Evolutionary conservation across 1,140 invertebrate species (phyloP).

Genomic region (Aphelinus certus): DNA sequence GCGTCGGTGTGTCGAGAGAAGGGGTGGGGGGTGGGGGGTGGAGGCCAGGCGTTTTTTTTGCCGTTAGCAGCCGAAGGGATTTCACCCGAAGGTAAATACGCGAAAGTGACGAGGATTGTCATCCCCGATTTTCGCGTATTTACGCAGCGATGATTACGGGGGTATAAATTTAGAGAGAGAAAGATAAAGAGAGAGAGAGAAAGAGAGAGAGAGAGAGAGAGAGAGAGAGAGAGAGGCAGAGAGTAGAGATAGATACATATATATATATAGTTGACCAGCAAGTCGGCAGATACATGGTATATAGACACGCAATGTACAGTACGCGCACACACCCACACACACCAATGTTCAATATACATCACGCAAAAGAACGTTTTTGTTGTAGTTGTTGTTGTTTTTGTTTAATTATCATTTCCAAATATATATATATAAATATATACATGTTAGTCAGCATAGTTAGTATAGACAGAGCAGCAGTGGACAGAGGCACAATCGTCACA

Average conservation of each 20-base stretch:
- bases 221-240: slow-evolving; percentile 21
- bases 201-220: slow-evolving; percentile 17
- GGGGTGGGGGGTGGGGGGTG: neutral
- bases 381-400: neutral
- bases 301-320: slow-evolving; percentile 42
- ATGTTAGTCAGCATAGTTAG: slow-evolving; percentile 52
- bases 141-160: too few relatives aligned
- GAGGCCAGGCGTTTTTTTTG: too few relatives aligned
- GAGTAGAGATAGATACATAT: slow-evolving; percentile 37
- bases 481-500: slow-evolving; percentile 66
- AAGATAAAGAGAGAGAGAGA: slow-evolving; percentile 2
- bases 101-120: neutral
- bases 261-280: slow-evolving; percentile 40
- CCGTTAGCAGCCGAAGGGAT: too few relatives aligned
- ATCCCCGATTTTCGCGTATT: too few relatives aligned
- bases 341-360: slow-evolving; percentile 17
- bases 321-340: slow-evolving; percentile 44
- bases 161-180: slow-evolving; percentile 22
- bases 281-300: slow-evolving; percentile 30
- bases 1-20: slow-evolving; percentile 32
- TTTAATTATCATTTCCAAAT: neutral
- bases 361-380: slow-evolving; percentile 8
- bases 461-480: slow-evolving; percentile 63
- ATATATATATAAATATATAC: neutral
- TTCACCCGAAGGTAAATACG: too few relatives aligned